phyloP scores from a whole-genome alignment of 2,797 vertebrate species.

The Phoebastria nigripes region DNA sequence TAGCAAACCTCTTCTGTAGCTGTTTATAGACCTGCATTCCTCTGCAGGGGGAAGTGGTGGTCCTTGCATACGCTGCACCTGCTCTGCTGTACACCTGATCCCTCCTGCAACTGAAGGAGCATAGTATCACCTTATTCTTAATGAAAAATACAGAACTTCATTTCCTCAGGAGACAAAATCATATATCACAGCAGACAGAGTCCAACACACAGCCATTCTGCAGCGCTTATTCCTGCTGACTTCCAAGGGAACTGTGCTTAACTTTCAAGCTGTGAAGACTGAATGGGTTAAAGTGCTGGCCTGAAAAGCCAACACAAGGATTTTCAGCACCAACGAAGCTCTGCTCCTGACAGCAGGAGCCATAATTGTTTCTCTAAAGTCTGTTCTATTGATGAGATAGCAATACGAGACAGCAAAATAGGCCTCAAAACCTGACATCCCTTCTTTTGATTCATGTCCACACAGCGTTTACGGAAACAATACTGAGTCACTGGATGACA shows the following conservation, averaged over 20 bases:
- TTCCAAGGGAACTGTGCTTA: neutral
- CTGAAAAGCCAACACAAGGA: neutral
- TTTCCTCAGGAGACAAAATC: constrained; percentile 65
- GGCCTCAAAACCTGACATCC: neutral
- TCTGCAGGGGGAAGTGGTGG: constrained; percentile 27
- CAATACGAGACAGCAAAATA: neutral
- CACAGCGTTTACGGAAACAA: neutral
- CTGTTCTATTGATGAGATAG: neutral
- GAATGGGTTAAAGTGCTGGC: neutral
- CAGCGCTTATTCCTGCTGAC: neutral
- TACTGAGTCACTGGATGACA: neutral
- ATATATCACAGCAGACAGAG: constrained; percentile 45
- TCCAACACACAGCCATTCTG: neutral
- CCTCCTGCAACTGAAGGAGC: constrained; percentile 26
- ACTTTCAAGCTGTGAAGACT: neutral
- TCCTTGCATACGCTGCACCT: constrained; percentile 41
- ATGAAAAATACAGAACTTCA: constrained; percentile 69
- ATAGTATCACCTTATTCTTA: constrained; percentile 58
- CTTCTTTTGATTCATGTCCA: neutral
- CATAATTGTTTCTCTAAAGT: neutral
- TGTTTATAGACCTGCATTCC: constrained; percentile 56
- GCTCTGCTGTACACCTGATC: constrained; percentile 63
- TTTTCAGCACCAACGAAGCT: neutral
- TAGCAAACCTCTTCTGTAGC: constrained; percentile 22
- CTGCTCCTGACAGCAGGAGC: neutral